These are phyloP conservation scores for Drosophila subobscura DNA, from an alignment of 1,140 invertebrate genomes.

Conservation along the genomic window DNA sequence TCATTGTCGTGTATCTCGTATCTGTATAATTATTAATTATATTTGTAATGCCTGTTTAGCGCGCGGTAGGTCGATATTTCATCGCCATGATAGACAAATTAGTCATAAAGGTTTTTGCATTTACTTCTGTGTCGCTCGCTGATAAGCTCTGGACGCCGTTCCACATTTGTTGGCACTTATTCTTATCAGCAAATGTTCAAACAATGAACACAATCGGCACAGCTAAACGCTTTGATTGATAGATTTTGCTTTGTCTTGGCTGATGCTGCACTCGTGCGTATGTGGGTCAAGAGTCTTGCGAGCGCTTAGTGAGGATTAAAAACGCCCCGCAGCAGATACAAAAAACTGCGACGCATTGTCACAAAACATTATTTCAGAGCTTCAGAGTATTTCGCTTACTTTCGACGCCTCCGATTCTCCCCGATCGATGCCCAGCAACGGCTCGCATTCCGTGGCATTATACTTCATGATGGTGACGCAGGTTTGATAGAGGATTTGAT, in stretches of 20 bases:
- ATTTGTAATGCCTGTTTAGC: neutral
- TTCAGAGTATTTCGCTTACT: slow-evolving; percentile 49
- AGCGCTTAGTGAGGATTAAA: neutral
- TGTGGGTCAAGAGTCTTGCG: slow-evolving; percentile 24
- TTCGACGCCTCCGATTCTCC: slow-evolving; percentile 62
- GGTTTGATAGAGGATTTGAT: slow-evolving; percentile 78
- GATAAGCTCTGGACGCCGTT: slow-evolving; percentile 15
- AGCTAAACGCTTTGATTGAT: slow-evolving; percentile 14
- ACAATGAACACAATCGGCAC: slow-evolving; percentile 47
- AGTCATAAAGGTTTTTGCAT: slow-evolving; percentile 25
- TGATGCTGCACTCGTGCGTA: slow-evolving; percentile 1
- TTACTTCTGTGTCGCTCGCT: neutral
- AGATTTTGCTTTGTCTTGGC: slow-evolving; percentile 26
- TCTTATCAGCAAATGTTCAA: slow-evolving; percentile 49
- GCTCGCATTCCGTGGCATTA: slow-evolving; percentile 70
- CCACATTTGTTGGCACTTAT: neutral
- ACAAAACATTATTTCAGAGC: slow-evolving; percentile 7
- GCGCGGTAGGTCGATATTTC: slow-evolving; percentile 5
- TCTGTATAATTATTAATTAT: slow-evolving; percentile 1
- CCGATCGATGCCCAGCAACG: slow-evolving; percentile 68
- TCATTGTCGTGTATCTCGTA: slow-evolving; percentile 2
- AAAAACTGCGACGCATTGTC: neutral
- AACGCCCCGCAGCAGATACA: neutral
- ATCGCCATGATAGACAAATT: neutral
- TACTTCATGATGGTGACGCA: slow-evolving; percentile 69